phyloP scores from a whole-genome alignment of 2,888 invertebrate genomes.

The Hesperia comma region DNA sequence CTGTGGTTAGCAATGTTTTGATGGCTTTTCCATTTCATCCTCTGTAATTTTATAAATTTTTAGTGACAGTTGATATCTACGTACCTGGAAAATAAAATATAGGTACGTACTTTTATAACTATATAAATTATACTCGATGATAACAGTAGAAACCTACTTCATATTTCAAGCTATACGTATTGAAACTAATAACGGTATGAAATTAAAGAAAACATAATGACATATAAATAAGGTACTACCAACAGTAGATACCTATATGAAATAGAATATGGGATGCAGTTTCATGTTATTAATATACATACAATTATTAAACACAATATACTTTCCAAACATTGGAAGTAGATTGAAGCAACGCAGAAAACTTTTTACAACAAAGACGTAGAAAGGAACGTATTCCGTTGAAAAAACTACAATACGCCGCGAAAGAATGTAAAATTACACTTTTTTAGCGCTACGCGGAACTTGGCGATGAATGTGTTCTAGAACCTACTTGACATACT shows the following conservation, averaged over 20 bases:
- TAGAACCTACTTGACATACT: constrained; percentile 34
- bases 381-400: constrained; percentile 24
- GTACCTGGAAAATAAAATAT: no score
- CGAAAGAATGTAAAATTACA: constrained; percentile 32
- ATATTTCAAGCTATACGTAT: no score
- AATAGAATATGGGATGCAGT: not conserved
- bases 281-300: not conserved
- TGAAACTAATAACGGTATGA: no score
- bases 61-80: no score
- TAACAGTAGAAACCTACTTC: no score
- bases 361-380: constrained; percentile 22
- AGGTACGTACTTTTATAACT: no score
- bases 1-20: constrained; percentile 19
- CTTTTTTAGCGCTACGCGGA: constrained; percentile 30
- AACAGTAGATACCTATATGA: no score
- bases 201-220: no score
- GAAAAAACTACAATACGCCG: constrained; percentile 26
- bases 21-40: constrained; percentile 26
- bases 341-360: constrained; percentile 21
- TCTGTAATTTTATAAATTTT: constrained; percentile 2
- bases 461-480: constrained; percentile 33
- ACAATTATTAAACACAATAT: not conserved
- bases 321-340: constrained; percentile 10
- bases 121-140: no score
- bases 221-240: no score